Conservation (phyloP, 2,888 invertebrate species). For the Yponomeuta plumbellus region DNA sequence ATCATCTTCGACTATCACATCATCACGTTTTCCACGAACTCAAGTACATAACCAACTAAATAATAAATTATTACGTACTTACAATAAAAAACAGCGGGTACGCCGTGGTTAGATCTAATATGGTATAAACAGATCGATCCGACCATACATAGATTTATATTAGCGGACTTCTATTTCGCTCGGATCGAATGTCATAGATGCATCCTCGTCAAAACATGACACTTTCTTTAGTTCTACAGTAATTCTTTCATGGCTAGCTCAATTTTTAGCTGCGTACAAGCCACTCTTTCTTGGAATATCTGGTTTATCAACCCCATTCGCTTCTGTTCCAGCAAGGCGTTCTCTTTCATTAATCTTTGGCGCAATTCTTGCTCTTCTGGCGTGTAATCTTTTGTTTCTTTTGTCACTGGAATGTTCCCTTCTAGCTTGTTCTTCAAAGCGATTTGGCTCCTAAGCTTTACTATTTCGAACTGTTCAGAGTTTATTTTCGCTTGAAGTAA, state of each 20-base stretch:
- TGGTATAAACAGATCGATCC: too few relatives aligned
- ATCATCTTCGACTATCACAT: too few relatives aligned
- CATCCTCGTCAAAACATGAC: too few relatives aligned
- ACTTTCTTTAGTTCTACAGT: conserved; percentile 30
- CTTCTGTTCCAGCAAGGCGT: conserved; percentile 81
- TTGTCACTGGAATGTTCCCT: conserved; percentile 37
- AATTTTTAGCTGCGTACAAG: conserved; percentile 83
- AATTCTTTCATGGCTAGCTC: conserved; percentile 79
- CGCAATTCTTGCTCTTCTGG: conserved; percentile 60
- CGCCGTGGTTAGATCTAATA: too few relatives aligned
- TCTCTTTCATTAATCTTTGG: conserved; percentile 75
- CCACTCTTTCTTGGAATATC: conserved; percentile 83
- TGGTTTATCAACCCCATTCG: conserved; percentile 80
- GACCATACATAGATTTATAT: too few relatives aligned
- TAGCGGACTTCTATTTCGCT: too few relatives aligned
- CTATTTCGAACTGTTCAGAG: conserved; percentile 84
- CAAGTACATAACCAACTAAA: too few relatives aligned
- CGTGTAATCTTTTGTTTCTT: conserved; percentile 55
- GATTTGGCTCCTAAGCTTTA: conserved; percentile 76
- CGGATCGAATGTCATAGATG: too few relatives aligned
- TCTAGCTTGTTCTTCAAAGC: conserved; percentile 69
- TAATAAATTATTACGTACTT: too few relatives aligned
- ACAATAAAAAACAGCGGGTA: too few relatives aligned
- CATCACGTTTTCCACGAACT: too few relatives aligned
- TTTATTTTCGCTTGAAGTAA: conserved; percentile 82